Evolutionary conservation across 2,113 vertebrate genomes (phyloP), one percentile per base, ranked within the genome.

Genomic region (Corynorhinus townsendii): DNA sequence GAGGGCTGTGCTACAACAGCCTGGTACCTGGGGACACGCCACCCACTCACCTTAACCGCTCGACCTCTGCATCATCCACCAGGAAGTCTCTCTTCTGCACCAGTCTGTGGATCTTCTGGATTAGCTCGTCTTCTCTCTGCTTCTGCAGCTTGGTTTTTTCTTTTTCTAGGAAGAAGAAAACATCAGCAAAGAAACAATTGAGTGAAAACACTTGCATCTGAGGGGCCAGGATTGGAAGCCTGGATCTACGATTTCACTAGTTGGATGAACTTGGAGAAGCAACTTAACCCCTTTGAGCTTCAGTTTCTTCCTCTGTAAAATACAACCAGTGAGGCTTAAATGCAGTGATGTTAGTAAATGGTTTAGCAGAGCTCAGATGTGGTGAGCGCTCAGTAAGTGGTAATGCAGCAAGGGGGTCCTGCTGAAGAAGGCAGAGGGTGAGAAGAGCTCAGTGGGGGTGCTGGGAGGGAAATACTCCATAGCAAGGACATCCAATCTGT

Each of bases 41-140:
- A 24, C 47, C 69, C 38, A 82, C 96, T 96, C 98, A 99, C 99
- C 99, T 98, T 98, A 99, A 98, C 98, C 99, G 98, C 95, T 99
- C 99, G 80, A 99, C 99, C 94, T 99, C 99, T 0, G 99, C 99
- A 2, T 99, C 99, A 0, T 99, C 99, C 35, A 99, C 99, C 96
- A 99, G 99, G 97, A 99, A 99, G 96, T 99, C 99, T 97, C 99
- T 99, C 98, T 99, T 99, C 97, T 99, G 99, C 93, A 99, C 99
- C 98, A 99, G 98, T 92, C 99, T 99, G 87, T 99, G 99, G 95
- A 99, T 99, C 98, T 99, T 99, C 98, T 99, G 99, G 97, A 99
- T 99, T 71, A 99, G 95, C 93, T 99, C 99, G 62, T 99, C 99
- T 66, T 99, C 99, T 92, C 98, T 98, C 98, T 99, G 99, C 96